These are phyloP conservation scores for Empidonax traillii DNA, from an alignment of 2,113 vertebrate species.

Conservation along the genomic window DNA sequence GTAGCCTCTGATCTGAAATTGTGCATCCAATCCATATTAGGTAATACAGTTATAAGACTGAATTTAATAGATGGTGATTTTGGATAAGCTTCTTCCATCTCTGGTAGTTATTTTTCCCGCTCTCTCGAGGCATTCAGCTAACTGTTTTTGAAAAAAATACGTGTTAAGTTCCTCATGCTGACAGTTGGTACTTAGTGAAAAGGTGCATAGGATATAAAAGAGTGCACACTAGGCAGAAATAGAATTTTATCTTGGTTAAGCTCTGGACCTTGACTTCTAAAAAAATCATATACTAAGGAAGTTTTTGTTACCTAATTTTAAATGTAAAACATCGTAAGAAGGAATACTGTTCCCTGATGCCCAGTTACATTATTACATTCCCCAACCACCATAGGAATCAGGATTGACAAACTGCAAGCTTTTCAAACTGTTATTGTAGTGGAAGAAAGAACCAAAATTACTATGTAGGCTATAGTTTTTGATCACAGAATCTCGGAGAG, in stretches of 20 bases:
- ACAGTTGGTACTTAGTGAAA: not conserved
- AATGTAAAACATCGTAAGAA: not conserved
- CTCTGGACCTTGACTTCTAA: not conserved
- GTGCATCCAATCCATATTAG: not conserved
- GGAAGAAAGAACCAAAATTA: not conserved
- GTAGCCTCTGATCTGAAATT: not conserved
- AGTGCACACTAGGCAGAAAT: not conserved
- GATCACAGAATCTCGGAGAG: not conserved
- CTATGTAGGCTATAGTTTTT: not conserved
- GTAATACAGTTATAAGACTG: not conserved
- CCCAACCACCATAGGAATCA: not conserved
- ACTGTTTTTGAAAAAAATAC: not conserved
- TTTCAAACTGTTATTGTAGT: not conserved
- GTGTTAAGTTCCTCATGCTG: not conserved
- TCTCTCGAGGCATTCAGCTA: not conserved
- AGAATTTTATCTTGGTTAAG: not conserved
- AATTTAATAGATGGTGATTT: not conserved
- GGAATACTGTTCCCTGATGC: not conserved
- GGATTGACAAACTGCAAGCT: not conserved
- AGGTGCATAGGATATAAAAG: not conserved
- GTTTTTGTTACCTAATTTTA: not conserved
- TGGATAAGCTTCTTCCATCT: not conserved
- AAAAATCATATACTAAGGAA: not conserved
- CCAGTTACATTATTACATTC: not conserved
- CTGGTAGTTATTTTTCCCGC: not conserved